Evolutionary conservation across 1,140 invertebrate genomes (phyloP), one percentile per base, ranked within the genome.

Genomic region (Drusus annulatus): DNA sequence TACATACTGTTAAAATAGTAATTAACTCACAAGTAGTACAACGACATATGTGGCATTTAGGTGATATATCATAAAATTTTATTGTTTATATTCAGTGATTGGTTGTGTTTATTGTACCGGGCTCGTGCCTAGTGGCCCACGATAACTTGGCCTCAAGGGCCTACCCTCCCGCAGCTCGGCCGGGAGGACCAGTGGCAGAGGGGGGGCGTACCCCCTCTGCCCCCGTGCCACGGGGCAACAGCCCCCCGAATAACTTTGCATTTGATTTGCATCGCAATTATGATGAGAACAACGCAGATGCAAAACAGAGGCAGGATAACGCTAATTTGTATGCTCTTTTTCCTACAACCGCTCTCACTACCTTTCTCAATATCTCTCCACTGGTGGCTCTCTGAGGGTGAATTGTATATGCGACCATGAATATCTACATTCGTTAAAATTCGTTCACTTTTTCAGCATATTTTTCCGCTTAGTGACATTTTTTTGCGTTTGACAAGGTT

Each of bases 211-310:
- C 0, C 16, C 21, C 21, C 45, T 16, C 56, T 16, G 60, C 28
- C 31, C 25, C n/a, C 60, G 0, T 0, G 36, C 58, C 17, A 19
- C 36, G 19, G 58, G 36, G n/a, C 10, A 19, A 15, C 17, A 2
- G 36, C 58, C 17, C 25, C 25, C 60, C 62, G 76, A 77, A 77
- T 77, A 77, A 77, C 62, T 77, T 77, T 77, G 76, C 76, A 77
- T 77, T 60, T 63, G 58, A 77, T 77, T 77, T 77, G 76, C 76
- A 77, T 77, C 62, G 36, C 76, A 77, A 77, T 77, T 77, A 65
- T 77, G 58, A 65, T 77, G 52, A 63, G 58, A 76, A 76, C 56
- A 28, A 19, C 52, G 16, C 74, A 76, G 74, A 58, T 76, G 74
- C 74, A 45, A 76, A 58, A 76, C 58, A 62, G 17, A 62, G 58